These are phyloP conservation scores for Labrus mixtus DNA, from an alignment of 2,113 vertebrate species.

Conservation along the genomic window DNA sequence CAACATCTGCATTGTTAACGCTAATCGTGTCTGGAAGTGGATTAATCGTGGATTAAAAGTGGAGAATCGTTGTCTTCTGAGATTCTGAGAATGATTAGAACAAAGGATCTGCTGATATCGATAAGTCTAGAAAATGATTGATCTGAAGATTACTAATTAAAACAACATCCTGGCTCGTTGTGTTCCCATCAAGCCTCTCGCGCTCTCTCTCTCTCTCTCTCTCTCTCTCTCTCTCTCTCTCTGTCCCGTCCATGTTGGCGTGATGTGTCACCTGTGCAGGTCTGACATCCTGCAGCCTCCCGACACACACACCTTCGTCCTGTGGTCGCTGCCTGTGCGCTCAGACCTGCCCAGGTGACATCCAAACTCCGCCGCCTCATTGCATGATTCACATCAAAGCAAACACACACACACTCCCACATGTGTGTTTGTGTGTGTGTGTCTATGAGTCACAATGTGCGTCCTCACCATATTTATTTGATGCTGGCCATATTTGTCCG, in stretches of 20 bases:
- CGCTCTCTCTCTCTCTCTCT: neutral
- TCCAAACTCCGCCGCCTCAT: neutral
- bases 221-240: neutral
- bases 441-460: constrained; percentile 59
- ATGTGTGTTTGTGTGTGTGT: constrained; percentile 39
- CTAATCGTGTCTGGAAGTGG: no score
- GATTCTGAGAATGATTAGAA: no score
- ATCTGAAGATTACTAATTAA: no score
- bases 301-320: neutral
- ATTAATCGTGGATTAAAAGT: no score
- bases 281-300: neutral
- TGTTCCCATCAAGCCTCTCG: neutral
- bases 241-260: neutral
- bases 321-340: neutral
- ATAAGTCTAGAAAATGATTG: no score
- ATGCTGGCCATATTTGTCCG: constrained; percentile 54
- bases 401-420: constrained; percentile 12
- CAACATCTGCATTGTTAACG: no score
- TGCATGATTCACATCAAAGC: neutral
- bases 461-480: constrained; percentile 72
- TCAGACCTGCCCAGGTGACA: constrained; percentile 57
- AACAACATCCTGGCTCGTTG: no score
- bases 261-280: constrained; percentile 11
- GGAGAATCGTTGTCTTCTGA: no score
- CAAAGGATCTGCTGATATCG: no score